phyloP scores from a whole-genome alignment of 2,113 vertebrate genomes.

The Paramisgurnus dabryanus region DNA sequence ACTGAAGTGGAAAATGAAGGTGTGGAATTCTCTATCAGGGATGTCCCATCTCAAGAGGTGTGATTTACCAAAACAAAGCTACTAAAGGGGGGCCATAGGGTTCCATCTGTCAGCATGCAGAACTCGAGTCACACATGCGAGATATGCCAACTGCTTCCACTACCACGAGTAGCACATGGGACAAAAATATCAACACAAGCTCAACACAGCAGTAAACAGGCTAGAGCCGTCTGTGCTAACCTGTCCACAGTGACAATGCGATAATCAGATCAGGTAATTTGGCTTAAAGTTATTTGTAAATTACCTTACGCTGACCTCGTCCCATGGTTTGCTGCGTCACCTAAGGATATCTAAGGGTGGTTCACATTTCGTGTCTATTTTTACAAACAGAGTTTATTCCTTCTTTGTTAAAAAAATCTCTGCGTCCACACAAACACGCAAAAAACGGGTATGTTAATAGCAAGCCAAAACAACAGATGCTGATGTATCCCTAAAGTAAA shows the following conservation, averaged over 20 bases:
- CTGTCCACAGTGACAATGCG: background rate
- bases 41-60: conserved; percentile 32
- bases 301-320: background rate
- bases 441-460: too few relatives aligned
- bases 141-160: conserved; percentile 27
- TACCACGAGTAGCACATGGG: background rate
- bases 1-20: conserved; percentile 7
- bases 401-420: too few relatives aligned
- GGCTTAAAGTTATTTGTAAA: conserved; percentile 40
- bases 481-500: too few relatives aligned
- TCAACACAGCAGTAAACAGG: conserved; percentile 3
- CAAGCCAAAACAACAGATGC: too few relatives aligned
- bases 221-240: conserved; percentile 10
- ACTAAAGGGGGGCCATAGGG: conserved; percentile 8
- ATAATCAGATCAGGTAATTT: conserved; percentile 35
- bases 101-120: conserved; percentile 29
- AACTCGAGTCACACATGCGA: conserved; percentile 5
- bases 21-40: conserved; percentile 27
- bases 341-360: background rate
- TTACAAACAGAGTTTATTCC: too few relatives aligned
- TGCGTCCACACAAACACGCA: too few relatives aligned
- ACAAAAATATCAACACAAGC: conserved; percentile 18
- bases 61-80: conserved; percentile 40
- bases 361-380: too few relatives aligned
- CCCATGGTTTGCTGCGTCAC: background rate